Evolutionary conservation across 2,888 invertebrate genomes (phyloP), one percentile per base, ranked within the genome.

Genomic region (Arge pagana): DNA sequence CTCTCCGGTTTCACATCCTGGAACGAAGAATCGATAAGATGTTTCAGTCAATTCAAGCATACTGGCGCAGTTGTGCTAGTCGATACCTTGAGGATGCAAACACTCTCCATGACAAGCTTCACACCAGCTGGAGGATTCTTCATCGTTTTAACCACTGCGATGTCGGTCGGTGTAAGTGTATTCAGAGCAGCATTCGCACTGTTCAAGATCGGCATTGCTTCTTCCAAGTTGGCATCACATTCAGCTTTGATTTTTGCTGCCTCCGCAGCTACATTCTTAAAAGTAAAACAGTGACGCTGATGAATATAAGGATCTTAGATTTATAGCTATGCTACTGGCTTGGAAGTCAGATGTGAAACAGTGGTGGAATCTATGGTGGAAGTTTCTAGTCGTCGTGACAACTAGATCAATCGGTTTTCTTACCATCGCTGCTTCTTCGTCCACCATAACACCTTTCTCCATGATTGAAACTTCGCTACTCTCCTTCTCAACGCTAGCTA

Each of bases 131-230:
- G 96, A 0, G 97, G 97, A 79, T 89, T 93, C 80, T 95, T 96
- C 96, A 98, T 97, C 0, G 95, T 89, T 77, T 94, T 96, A 31
- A 98, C 90, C 57, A 95, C 86, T 3, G 94, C 90, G 58, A 98
- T 93, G 71, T 95, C 97, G 49, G 88, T 84, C 3, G 90, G 87
- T 16, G 94, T 96, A 19, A 97, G 81, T 0, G 96, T 95, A 65
- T 96, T 90, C 2, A 97, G 79, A 0, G 96, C 95, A 1, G 88
- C 85, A 52, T 95, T 77, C 1, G 97, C 96, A 1, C 87, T 81
- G 70, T 94, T 89, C 45, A 97, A 79, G 52, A 94, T 91, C 0
- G 97, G 96, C 81, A 95, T 86, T 0, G 95, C 96, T 76, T 93
- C 93, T 0, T 92, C 89, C 55, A 97, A 78, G 70, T 94, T 90